Percentiles rank a stretch among this genome's conserved stretches.
Conservation (phyloP, 2,888 invertebrate genomes). For the Dicyrtomina minuta region DNA sequence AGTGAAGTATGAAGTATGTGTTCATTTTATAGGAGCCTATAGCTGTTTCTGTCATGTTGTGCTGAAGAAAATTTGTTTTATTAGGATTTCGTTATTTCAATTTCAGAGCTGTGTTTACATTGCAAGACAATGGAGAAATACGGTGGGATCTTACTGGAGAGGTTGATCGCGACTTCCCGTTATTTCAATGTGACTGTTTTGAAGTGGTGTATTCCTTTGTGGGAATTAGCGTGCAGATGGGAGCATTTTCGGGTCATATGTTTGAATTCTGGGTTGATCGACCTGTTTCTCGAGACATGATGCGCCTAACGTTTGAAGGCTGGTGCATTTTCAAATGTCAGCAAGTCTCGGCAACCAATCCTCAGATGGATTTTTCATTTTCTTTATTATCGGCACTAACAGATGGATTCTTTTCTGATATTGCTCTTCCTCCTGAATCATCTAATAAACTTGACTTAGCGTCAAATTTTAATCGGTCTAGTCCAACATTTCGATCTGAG, state of each 20-base stretch:
- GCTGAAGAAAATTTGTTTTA: too few relatives aligned
- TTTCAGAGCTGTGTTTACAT: constrained; percentile 46
- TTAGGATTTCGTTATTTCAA: too few relatives aligned
- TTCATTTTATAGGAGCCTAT: too few relatives aligned
- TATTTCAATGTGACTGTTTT: constrained; percentile 70
- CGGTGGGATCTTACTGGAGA: constrained; percentile 63
- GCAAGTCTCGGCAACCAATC: constrained; percentile 60
- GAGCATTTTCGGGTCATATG: constrained; percentile 67
- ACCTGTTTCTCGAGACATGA: constrained; percentile 50
- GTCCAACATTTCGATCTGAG: too few relatives aligned
- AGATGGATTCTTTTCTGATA: constrained; percentile 68
- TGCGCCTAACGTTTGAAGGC: constrained; percentile 63
- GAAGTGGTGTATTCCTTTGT: constrained; percentile 59
- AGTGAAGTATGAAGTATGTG: too few relatives aligned
- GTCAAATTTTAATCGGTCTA: too few relatives aligned
- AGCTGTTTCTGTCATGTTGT: too few relatives aligned
- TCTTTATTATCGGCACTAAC: constrained; percentile 67
- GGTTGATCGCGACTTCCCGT: constrained; percentile 61
- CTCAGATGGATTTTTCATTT: constrained; percentile 62
- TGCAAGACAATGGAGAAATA: constrained; percentile 57
- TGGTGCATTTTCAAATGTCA: constrained; percentile 64
- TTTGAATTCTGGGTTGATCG: constrained; percentile 62
- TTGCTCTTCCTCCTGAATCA: constrained; percentile 57
- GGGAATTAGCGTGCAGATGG: constrained; percentile 62
- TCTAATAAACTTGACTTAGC: neutral